Percentiles rank a stretch among this genome's conserved stretches.
phyloP scores from a whole-genome alignment of 2,797 vertebrate species.

The Lateolabrax maculatus region DNA sequence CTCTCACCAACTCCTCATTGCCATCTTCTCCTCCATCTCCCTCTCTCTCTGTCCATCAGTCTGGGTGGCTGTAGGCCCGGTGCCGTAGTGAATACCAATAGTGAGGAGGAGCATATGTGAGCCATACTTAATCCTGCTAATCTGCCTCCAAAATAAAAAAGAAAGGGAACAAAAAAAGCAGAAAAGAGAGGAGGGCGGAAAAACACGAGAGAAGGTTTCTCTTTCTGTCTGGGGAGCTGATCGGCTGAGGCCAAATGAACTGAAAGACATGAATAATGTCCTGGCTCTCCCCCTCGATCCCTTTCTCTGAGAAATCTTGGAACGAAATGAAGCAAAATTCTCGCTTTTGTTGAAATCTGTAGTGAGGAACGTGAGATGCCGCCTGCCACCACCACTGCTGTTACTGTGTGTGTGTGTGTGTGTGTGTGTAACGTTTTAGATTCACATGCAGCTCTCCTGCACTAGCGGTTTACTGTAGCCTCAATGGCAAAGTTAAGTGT shows the following conservation, averaged over 20 bases:
- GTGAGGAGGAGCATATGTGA: conserved; percentile 97
- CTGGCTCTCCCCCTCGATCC: conserved; percentile 65
- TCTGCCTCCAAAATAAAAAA: conserved; percentile 91
- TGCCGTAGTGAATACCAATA: conserved; percentile 93
- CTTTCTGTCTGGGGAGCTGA: conserved; percentile 83
- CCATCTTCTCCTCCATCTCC: conserved; percentile 10
- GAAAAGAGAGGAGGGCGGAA: conserved; percentile 74
- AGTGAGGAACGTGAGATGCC: conserved; percentile 69
- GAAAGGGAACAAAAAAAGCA: conserved; percentile 71
- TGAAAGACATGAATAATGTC: conserved; percentile 86
- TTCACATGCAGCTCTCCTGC: conserved; percentile 44
- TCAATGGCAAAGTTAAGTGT: conserved; percentile 38
- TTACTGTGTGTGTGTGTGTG: conserved; percentile 42
- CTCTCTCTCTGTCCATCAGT: conserved; percentile 66
- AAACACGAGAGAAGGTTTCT: conserved; percentile 82
- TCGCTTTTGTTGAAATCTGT: conserved; percentile 73
- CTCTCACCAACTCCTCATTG: neutral
- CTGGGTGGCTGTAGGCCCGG: conserved; percentile 90
- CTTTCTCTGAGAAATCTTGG: conserved; percentile 77
- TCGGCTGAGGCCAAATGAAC: conserved; percentile 88
- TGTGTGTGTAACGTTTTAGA: conserved; percentile 29
- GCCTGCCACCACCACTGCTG: conserved; percentile 49
- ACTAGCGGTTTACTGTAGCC: conserved; percentile 28
- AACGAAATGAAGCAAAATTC: conserved; percentile 82
- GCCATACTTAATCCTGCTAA: conserved; percentile 98